These are phyloP conservation scores for Mustela nigripes DNA, from an alignment of 2,113 vertebrate genomes.

Conservation along the genomic window DNA sequence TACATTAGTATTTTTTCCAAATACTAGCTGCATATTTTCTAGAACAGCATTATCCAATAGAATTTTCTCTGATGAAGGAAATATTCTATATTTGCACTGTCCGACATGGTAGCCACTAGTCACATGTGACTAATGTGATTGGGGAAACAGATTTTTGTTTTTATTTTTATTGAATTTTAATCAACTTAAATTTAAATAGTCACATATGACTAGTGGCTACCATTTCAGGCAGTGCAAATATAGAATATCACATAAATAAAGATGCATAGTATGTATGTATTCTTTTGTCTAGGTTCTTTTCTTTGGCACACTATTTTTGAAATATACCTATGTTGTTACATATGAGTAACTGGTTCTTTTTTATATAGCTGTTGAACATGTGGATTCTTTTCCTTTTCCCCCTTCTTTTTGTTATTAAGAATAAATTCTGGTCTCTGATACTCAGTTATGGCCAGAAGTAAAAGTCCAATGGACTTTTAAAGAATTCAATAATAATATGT, in stretches of 20 bases:
- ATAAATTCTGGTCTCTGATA: background rate
- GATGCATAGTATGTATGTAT: background rate
- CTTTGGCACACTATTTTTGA: background rate
- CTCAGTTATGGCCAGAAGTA: background rate
- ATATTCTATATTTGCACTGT: background rate
- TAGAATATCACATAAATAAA: background rate
- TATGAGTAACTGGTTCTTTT: background rate
- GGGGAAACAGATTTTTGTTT: background rate
- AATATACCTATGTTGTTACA: background rate
- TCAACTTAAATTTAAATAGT: background rate
- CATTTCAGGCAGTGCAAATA: no score
- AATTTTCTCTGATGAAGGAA: background rate
- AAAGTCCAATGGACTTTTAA: background rate
- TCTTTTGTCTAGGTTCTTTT: background rate
- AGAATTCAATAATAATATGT: background rate
- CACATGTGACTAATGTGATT: background rate
- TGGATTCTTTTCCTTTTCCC: background rate
- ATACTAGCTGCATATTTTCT: background rate
- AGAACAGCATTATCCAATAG: background rate
- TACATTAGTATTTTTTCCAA: no score
- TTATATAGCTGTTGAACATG: background rate
- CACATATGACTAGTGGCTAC: background rate
- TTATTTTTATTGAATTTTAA: constrained; percentile 6
- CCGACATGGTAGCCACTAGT: background rate
- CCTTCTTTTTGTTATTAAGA: background rate